Percentiles rank a stretch among this genome's conserved stretches.
Conservation (phyloP, 37 sponge, comb jelly and placozoan genomes). For the Geodia barretti region DNA sequence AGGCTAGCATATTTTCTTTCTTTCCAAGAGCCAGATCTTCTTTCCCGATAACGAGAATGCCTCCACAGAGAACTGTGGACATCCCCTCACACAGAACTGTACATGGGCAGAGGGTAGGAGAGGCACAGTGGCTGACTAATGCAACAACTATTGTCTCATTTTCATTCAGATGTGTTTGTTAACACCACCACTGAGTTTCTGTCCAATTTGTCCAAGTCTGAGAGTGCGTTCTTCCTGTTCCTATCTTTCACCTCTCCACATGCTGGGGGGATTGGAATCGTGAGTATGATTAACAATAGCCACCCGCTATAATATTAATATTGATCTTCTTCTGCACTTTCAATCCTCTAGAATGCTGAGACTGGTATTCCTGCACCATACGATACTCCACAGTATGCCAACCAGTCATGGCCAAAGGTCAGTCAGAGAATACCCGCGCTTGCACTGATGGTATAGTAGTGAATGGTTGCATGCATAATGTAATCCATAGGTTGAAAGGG, state of each 20-base stretch:
- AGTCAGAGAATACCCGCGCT: not conserved
- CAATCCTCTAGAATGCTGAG: conserved; percentile 19
- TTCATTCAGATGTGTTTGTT: conserved; percentile 20
- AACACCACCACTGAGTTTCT: conserved; percentile 23
- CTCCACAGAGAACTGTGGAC: conserved; percentile 35
- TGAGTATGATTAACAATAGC: no score
- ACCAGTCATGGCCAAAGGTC: conserved; percentile 35
- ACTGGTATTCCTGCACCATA: conserved; percentile 44
- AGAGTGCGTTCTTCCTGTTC: conserved; percentile 30
- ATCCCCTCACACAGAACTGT: conserved; percentile 34
- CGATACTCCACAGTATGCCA: conserved; percentile 13
- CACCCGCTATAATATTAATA: no score
- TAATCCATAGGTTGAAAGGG: conserved; percentile 26
- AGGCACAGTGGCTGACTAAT: not conserved
- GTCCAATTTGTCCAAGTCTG: not conserved
- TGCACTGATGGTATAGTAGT: not conserved
- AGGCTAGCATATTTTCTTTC: no score
- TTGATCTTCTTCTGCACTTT: no score
- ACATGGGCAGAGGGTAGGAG: conserved; percentile 36
- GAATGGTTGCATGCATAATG: not conserved
- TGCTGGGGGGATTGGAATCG: conserved; percentile 39
- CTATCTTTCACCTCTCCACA: conserved; percentile 59
- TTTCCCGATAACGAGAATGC: conserved; percentile 34
- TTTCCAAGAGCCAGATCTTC: not conserved
- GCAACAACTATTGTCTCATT: no score